These are phyloP conservation scores for Dichetophora obliterata DNA, from an alignment of 2,888 invertebrate species.

Conservation along the genomic window DNA sequence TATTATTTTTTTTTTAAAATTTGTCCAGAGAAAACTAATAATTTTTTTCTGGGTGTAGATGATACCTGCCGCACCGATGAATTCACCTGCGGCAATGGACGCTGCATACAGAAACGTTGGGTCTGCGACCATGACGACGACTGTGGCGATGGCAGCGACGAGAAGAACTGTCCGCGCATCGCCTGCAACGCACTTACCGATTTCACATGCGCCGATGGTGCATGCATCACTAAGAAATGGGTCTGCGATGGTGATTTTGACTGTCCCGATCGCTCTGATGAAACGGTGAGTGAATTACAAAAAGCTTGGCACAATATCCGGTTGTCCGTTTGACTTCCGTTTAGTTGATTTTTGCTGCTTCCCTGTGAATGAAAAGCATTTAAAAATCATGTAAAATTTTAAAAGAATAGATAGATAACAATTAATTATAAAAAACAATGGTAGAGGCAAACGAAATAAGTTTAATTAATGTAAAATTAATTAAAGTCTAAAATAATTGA, in stretches of 20 bases:
- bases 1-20: neutral
- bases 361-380: no score
- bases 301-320: no score
- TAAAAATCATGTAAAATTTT: no score
- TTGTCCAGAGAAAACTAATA: neutral
- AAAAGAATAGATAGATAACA: no score
- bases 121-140: conserved; percentile 89
- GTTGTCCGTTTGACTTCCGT: neutral
- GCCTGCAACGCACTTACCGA: conserved; percentile 80
- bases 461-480: no score
- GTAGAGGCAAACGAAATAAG: no score
- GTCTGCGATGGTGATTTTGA: conserved; percentile 90
- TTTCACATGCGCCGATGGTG: conserved; percentile 81
- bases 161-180: conserved; percentile 79
- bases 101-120: conserved; percentile 89
- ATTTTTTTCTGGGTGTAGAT: conserved; percentile 72
- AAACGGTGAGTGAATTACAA: conserved; percentile 72
- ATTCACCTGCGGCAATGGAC: conserved; percentile 91
- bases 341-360: neutral
- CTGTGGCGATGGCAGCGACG: conserved; percentile 88
- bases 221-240: conserved; percentile 86
- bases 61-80: conserved; percentile 92
- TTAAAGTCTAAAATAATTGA: no score
- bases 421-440: no score
- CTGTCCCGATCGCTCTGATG: conserved; percentile 87